phyloP scores from a whole-genome alignment of 1,140 invertebrate species.

The Calosoma granatense region DNA sequence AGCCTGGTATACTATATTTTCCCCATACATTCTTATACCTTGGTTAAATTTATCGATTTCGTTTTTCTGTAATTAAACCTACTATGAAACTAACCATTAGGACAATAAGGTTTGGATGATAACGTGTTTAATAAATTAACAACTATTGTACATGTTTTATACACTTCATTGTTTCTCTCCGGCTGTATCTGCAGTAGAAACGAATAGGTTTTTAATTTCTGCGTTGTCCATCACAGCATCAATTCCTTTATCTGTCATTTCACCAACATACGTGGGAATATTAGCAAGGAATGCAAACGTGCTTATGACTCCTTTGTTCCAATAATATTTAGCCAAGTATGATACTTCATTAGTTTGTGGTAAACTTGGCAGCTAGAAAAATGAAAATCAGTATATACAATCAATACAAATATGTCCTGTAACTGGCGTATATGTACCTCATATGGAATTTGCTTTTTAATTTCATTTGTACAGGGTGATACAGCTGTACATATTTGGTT shows the following conservation, averaged over 20 bases:
- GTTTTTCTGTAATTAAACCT: no score
- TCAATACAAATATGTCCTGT: neutral
- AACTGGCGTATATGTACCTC: slow-evolving; percentile 30
- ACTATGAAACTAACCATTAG: no score
- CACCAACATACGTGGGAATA: slow-evolving; percentile 34
- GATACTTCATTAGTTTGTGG: slow-evolving; percentile 39
- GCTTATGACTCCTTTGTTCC: slow-evolving; percentile 43
- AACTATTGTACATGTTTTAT: slow-evolving; percentile 4
- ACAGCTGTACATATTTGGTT: slow-evolving; percentile 36
- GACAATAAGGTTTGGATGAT: no score
- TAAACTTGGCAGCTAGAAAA: slow-evolving; percentile 41
- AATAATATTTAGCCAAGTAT: slow-evolving; percentile 41
- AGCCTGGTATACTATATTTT: no score
- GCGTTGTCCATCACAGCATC: slow-evolving; percentile 19
- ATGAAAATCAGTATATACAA: slow-evolving; percentile 5
- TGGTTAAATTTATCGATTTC: no score
- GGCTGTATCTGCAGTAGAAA: neutral
- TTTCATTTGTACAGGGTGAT: slow-evolving; percentile 41
- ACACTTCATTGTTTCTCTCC: neutral
- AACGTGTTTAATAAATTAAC: slow-evolving; percentile 5
- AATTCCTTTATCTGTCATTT: slow-evolving; percentile 31
- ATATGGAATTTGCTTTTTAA: slow-evolving; percentile 41
- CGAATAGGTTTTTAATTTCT: slow-evolving; percentile 21
- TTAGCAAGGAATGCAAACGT: slow-evolving; percentile 41
- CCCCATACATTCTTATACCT: no score